Conservation (phyloP, 2,113 vertebrate genomes). For the Piaya cayana region DNA sequence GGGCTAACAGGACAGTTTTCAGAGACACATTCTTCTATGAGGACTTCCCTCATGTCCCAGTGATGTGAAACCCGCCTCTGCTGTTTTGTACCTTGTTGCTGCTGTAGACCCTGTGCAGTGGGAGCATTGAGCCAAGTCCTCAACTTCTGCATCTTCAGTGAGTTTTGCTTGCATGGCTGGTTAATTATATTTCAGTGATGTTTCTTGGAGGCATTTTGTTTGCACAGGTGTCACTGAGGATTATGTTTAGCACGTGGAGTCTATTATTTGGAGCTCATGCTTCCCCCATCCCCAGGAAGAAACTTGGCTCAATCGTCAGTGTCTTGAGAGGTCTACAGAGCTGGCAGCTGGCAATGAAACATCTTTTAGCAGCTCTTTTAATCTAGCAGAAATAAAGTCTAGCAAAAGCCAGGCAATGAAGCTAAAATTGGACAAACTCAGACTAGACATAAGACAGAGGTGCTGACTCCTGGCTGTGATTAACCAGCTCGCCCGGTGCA, state of each 20-base stretch:
- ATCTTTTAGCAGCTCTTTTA: constrained; percentile 13
- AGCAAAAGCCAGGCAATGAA: neutral
- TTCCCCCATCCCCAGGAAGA: neutral
- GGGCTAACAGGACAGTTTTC: neutral
- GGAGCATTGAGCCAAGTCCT: neutral
- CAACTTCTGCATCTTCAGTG: neutral
- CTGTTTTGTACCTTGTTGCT: fast-evolving
- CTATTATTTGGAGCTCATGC: constrained; percentile 20
- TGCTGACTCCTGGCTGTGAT: too few species aligned
- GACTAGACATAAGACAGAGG: neutral
- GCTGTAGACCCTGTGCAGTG: fast-evolving
- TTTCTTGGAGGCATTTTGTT: neutral
- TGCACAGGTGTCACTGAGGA: constrained; percentile 32
- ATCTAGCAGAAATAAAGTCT: constrained; percentile 10
- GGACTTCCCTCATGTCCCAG: fast-evolving
- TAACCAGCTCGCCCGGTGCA: neutral
- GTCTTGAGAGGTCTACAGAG: constrained; percentile 39
- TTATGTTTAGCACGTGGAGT: neutral
- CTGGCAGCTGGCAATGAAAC: constrained; percentile 42
- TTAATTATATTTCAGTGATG: neutral
- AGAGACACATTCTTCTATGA: neutral
- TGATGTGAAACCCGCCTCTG: neutral
- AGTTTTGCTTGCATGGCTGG: fast-evolving
- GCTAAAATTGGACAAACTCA: neutral
- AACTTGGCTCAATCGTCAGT: constrained; percentile 24